Conservation (phyloP, 2,888 invertebrate genomes). For the Drosophila infuscata region DNA sequence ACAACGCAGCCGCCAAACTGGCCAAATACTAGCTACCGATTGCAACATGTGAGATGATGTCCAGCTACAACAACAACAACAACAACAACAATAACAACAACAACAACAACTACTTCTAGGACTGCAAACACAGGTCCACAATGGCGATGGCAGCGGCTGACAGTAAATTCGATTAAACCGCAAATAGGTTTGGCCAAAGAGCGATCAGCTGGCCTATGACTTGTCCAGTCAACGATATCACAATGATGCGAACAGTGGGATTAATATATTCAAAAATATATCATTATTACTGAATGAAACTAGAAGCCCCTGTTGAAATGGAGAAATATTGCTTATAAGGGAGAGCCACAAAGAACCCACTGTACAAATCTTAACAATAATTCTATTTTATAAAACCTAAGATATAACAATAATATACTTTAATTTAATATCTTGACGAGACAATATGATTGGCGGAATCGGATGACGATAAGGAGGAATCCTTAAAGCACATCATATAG, state of each 20-base stretch:
- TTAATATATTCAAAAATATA: conserved; percentile 3
- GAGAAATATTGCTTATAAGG: neutral
- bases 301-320: accelerated
- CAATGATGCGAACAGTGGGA: conserved; percentile 51
- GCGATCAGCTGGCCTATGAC: conserved; percentile 70
- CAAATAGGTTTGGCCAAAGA: conserved; percentile 76
- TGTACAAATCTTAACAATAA: neutral
- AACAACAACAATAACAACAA: conserved; percentile 19
- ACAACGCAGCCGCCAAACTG: conserved; percentile 48
- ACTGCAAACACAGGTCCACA: conserved; percentile 21
- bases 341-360: neutral
- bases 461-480: neutral
- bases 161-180: conserved; percentile 80
- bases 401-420: neutral
- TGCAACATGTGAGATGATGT: conserved; percentile 73
- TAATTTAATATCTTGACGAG: neutral
- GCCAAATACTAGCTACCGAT: conserved; percentile 48
- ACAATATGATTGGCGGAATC: neutral
- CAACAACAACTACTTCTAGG: conserved; percentile 10
- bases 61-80: conserved; percentile 34
- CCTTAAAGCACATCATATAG: neutral
- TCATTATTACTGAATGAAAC: neutral
- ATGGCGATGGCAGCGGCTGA: conserved; percentile 64
- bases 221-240: conserved; percentile 37
- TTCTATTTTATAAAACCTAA: neutral